Evolutionary conservation across 2,797 vertebrate species (phyloP).

Genomic region (Smutsia temminckii): DNA sequence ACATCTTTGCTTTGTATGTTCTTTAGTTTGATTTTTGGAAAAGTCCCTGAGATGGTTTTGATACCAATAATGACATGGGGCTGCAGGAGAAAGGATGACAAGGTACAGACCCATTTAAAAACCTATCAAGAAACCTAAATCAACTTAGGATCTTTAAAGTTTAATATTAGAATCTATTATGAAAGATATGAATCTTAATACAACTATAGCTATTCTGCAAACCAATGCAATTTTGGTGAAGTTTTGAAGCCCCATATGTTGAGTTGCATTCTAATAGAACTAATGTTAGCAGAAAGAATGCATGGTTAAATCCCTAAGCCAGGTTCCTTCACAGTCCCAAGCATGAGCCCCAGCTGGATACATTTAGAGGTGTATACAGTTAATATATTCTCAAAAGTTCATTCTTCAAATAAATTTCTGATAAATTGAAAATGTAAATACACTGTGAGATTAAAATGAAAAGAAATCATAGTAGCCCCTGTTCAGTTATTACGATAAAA

Average conservation of each 20-base stretch:
- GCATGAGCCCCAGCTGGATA: not conserved
- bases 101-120: slow-evolving; percentile 10
- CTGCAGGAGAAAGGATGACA: not conserved
- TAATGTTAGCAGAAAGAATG: not conserved
- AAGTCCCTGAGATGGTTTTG: slow-evolving; percentile 18
- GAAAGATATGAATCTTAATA: not conserved
- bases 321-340: not conserved
- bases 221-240: not conserved
- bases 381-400: not conserved
- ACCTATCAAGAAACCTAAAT: not conserved
- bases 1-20: slow-evolving; percentile 21
- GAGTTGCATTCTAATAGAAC: not conserved
- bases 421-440: slow-evolving; percentile 24
- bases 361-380: not conserved
- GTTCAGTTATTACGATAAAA: not conserved
- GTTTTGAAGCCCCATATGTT: not conserved
- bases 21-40: slow-evolving; percentile 29
- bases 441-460: not conserved
- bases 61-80: not conserved
- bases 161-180: slow-evolving; percentile 35
- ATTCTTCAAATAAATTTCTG: slow-evolving; percentile 5
- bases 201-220: not conserved
- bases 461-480: not conserved
- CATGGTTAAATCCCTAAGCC: not conserved
- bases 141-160: slow-evolving; percentile 49